phyloP scores from a whole-genome alignment of 2,797 vertebrate genomes.

The Bradypodion pumilum region DNA sequence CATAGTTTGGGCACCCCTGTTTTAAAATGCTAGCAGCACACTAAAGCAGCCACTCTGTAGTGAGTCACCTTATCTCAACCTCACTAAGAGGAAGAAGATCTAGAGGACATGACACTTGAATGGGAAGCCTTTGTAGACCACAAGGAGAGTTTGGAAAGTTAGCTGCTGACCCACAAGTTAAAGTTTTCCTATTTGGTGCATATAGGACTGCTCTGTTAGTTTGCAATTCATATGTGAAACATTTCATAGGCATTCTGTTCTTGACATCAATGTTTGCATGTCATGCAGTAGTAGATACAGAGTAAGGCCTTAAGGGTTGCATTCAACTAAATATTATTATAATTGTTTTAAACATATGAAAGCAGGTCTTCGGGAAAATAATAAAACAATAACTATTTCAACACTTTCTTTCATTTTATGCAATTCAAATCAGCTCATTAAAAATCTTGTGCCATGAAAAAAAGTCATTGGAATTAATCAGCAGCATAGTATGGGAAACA shows the following conservation, averaged over 20 bases:
- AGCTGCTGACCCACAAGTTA: not conserved
- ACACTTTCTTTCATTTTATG: not conserved
- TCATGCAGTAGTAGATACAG: not conserved
- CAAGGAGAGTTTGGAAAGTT: no score
- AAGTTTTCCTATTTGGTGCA: not conserved
- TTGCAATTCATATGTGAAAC: not conserved
- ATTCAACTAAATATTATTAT: not conserved
- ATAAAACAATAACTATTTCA: conserved; percentile 2
- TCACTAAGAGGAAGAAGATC: no score
- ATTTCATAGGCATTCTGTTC: not conserved
- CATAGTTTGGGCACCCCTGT: no score
- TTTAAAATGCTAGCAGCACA: no score
- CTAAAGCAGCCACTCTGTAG: no score
- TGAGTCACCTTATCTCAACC: no score
- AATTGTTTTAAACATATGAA: not conserved
- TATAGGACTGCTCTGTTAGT: not conserved
- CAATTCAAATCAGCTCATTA: conserved; percentile 33
- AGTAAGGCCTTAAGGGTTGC: not conserved
- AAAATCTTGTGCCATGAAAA: conserved; percentile 55
- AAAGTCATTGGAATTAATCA: conserved; percentile 42
- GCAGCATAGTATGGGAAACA: conserved; percentile 30
- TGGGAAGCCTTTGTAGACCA: no score
- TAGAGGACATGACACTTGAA: no score
- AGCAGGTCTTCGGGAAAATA: conserved; percentile 2
- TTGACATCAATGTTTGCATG: not conserved